phyloP scores from a whole-genome alignment of 2,888 invertebrate species.

The Biston stratarius region DNA sequence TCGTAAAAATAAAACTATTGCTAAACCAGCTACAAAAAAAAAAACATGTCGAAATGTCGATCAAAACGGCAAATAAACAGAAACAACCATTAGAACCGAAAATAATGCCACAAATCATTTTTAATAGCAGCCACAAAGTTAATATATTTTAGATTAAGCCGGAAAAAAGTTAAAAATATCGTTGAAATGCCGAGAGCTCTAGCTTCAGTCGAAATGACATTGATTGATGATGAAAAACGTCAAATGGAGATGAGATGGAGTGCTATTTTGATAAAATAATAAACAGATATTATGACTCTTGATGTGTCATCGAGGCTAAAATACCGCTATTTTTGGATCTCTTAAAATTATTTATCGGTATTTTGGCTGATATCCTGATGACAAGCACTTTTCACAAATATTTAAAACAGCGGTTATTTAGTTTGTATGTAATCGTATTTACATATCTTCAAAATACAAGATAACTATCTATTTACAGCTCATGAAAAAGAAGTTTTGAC shows the following conservation, averaged over 20 bases:
- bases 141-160: conserved; percentile 39
- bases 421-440: no score
- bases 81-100: conserved; percentile 27
- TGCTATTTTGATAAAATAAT: conserved; percentile 47
- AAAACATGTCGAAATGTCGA: conserved; percentile 20
- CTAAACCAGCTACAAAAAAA: conserved; percentile 1
- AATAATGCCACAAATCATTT: conserved; percentile 36
- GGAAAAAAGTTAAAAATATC: conserved; percentile 47
- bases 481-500: no score
- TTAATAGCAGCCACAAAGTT: conserved; percentile 35
- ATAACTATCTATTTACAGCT: no score
- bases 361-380: conserved; percentile 2
- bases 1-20: neutral
- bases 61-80: conserved; percentile 30
- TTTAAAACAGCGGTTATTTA: no score
- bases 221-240: conserved; percentile 45
- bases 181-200: conserved; percentile 28
- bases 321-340: conserved; percentile 7
- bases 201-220: conserved; percentile 43
- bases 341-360: conserved; percentile 17
- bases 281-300: conserved; percentile 37
- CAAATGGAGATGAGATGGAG: conserved; percentile 44
- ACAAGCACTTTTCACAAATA: neutral
- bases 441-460: no score
- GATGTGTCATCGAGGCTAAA: conserved; percentile 34